Conservation (phyloP, 2,797 vertebrate genomes). For the Spizella passerina region DNA sequence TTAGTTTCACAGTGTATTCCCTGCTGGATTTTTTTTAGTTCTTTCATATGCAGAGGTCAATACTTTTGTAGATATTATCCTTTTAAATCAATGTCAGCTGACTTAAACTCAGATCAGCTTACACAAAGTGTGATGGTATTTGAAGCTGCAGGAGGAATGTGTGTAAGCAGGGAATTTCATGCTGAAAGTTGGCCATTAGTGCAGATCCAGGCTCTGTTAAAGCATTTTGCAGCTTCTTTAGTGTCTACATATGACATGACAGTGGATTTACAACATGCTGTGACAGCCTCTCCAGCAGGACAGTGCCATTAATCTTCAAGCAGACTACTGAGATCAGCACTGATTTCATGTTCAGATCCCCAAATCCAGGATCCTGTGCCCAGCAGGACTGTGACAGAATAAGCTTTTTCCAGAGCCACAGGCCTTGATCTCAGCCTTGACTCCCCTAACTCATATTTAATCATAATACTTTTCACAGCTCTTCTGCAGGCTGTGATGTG, state of each 20-base stretch:
- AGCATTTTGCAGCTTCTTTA: constrained; percentile 11
- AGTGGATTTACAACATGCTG: constrained; percentile 15
- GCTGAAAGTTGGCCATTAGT: neutral
- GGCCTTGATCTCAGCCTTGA: neutral
- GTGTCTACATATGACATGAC: neutral
- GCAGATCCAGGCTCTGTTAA: neutral
- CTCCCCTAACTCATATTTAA: neutral
- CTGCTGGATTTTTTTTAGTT: constrained; percentile 3
- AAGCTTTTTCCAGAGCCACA: neutral
- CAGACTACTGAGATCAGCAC: neutral
- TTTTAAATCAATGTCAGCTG: constrained; percentile 43
- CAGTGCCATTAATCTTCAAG: neutral
- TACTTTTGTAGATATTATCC: constrained; percentile 50
- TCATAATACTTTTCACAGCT: neutral
- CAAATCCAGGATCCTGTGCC: neutral
- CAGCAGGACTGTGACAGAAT: neutral
- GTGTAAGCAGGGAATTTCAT: constrained; percentile 6
- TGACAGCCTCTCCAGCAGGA: neutral
- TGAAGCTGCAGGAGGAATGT: constrained; percentile 5
- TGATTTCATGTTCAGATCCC: neutral
- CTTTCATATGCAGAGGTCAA: constrained; percentile 47
- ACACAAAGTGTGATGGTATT: constrained; percentile 22
- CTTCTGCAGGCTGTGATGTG: neutral
- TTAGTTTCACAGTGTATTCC: neutral
- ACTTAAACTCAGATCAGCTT: constrained; percentile 21